A percentile compares a stretch with the other conserved stretches of the same genome.
These are phyloP conservation scores for Otolemur garnettii DNA, from an alignment of 2,113 vertebrate genomes.

Conservation along the genomic window DNA sequence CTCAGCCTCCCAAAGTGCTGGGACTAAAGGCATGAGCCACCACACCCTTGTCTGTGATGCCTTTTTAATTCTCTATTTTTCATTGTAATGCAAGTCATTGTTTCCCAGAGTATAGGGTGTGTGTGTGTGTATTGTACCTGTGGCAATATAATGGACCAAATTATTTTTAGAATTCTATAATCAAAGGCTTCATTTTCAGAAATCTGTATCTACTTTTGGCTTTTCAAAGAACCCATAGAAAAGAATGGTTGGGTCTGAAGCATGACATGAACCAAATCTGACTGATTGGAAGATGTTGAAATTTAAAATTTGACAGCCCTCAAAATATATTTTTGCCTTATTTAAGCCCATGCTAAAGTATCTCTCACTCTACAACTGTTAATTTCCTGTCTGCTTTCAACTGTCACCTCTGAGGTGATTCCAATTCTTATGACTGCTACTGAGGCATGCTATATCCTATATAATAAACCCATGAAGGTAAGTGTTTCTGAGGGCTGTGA, in stretches of 20 bases:
- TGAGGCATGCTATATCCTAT: background rate
- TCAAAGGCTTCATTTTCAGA: slow-evolving; percentile 26
- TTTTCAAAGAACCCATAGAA: slow-evolving; percentile 53
- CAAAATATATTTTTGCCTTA: slow-evolving; percentile 5
- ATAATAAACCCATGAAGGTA: background rate
- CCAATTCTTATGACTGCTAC: background rate
- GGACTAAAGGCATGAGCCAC: too few species aligned
- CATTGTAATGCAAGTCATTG: background rate
- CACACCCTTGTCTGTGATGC: too few species aligned
- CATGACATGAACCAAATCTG: slow-evolving; percentile 23
- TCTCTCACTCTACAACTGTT: background rate
- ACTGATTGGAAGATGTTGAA: slow-evolving; percentile 43
- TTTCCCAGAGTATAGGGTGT: background rate
- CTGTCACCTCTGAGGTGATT: background rate
- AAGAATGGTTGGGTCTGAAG: slow-evolving; percentile 36
- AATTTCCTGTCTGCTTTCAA: slow-evolving; percentile 43
- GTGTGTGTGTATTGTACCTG: background rate
- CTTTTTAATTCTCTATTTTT: slow-evolving; percentile 48
- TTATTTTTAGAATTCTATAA: slow-evolving; percentile 48
- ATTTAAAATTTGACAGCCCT: slow-evolving; percentile 47
- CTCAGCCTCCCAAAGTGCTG: too few species aligned
- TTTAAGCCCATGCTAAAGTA: slow-evolving; percentile 28
- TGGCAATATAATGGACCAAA: background rate
- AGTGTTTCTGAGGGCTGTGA: background rate
- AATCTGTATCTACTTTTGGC: slow-evolving; percentile 48